phyloP scores from a whole-genome alignment of 1,140 invertebrate genomes.

The Caerostris darwini region DNA sequence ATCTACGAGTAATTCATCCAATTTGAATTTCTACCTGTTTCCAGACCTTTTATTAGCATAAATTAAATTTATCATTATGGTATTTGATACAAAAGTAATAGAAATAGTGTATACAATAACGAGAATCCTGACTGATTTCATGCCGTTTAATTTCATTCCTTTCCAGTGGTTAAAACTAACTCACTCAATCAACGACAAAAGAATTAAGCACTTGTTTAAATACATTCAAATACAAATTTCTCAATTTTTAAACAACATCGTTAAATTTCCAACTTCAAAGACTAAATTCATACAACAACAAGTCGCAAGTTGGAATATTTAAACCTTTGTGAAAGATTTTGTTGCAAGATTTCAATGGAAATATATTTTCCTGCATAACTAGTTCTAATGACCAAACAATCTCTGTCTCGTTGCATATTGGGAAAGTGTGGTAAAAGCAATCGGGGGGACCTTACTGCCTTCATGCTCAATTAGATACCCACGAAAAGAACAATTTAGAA shows the following conservation, averaged over 20 bases:
- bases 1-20: no score
- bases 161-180: no score
- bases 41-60: no score
- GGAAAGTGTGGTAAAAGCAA: neutral
- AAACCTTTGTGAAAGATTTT: neutral
- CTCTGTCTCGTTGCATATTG: neutral
- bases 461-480: conserved; percentile 13
- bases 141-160: no score
- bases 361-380: neutral
- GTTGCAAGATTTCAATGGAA: neutral
- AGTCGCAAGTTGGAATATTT: neutral
- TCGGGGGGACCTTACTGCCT: neutral
- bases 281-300: neutral
- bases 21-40: no score
- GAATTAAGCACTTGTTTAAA: no score
- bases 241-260: neutral
- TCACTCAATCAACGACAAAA: no score
- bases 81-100: no score
- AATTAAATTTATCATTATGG: no score
- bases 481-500: conserved; percentile 19
- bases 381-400: conserved; percentile 2
- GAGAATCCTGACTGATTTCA: no score
- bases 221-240: no score
- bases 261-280: neutral
- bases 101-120: no score